phyloP scores from a whole-genome alignment of 2,113 vertebrate species.

The Aix galericulata region DNA sequence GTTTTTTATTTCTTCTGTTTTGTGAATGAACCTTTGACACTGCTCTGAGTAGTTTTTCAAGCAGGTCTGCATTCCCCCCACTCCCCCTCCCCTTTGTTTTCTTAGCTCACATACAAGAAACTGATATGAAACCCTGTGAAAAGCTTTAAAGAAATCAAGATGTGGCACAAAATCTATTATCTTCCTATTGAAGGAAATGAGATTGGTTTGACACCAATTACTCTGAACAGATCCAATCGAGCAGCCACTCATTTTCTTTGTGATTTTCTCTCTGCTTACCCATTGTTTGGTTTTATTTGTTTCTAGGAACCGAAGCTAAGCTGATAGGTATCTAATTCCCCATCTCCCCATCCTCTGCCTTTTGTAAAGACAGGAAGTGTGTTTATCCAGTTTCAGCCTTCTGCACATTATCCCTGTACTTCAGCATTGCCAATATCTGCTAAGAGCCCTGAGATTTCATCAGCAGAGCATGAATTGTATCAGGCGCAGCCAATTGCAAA shows the following conservation, averaged over 20 bases:
- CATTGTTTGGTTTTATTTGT: neutral
- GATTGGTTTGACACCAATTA: constrained; percentile 42
- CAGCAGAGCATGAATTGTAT: neutral
- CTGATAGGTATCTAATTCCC: neutral
- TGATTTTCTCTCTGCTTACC: constrained; percentile 1
- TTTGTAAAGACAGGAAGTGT: neutral
- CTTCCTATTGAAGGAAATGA: neutral
- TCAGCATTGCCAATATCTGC: neutral
- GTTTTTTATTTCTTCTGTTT: neutral
- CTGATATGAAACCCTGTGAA: neutral
- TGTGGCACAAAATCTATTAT: constrained; percentile 22
- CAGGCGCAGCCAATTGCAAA: neutral
- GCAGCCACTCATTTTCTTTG: neutral
- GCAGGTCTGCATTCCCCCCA: neutral
- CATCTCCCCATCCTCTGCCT: neutral
- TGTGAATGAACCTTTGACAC: neutral
- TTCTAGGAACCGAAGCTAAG: neutral
- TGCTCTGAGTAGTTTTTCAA: neutral
- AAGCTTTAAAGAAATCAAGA: constrained; percentile 3
- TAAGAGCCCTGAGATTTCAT: neutral
- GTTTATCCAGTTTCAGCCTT: neutral
- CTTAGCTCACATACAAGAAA: neutral
- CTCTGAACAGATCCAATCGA: neutral
- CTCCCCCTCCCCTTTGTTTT: neutral
- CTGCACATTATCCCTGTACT: neutral